Percentiles rank a stretch among this genome's conserved stretches.
These are phyloP conservation scores for Drosophila asahinai DNA, from an alignment of 1,140 invertebrate species.

Conservation along the genomic window DNA sequence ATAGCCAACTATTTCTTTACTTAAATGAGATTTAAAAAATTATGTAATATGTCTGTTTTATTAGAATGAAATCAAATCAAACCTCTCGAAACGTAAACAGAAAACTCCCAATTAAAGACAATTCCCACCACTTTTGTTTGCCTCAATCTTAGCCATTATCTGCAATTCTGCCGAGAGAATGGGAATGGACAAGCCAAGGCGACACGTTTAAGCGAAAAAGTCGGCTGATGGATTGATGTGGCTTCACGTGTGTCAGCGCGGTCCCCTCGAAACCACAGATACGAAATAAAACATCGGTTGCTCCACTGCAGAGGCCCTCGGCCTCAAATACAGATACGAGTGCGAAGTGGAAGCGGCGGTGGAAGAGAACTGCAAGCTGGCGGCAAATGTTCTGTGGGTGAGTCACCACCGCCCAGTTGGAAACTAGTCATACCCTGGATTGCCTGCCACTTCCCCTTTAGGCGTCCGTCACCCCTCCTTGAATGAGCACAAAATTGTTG, in stretches of 20 bases:
- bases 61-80: background rate
- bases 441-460: background rate
- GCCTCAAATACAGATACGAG: constrained; percentile 17
- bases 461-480: constrained; percentile 18
- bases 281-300: constrained; percentile 19
- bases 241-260: constrained; percentile 51
- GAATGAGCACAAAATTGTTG: constrained; percentile 64
- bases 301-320: constrained; percentile 6
- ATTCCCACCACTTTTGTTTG: background rate
- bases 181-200: constrained; percentile 4
- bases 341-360: background rate
- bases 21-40: background rate
- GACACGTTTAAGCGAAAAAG: constrained; percentile 48
- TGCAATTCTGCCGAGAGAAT: background rate
- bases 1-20: background rate
- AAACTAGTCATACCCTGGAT: constrained; percentile 40
- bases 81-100: background rate
- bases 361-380: constrained; percentile 28
- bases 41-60: background rate
- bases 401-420: constrained; percentile 35
- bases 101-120: background rate
- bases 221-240: constrained; percentile 66
- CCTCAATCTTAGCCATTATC: too few relatives aligned
- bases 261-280: constrained; percentile 33
- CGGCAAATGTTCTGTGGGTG: constrained; percentile 34